phyloP scores from a whole-genome alignment of 2,113 vertebrate species.

The Marmota monax region DNA sequence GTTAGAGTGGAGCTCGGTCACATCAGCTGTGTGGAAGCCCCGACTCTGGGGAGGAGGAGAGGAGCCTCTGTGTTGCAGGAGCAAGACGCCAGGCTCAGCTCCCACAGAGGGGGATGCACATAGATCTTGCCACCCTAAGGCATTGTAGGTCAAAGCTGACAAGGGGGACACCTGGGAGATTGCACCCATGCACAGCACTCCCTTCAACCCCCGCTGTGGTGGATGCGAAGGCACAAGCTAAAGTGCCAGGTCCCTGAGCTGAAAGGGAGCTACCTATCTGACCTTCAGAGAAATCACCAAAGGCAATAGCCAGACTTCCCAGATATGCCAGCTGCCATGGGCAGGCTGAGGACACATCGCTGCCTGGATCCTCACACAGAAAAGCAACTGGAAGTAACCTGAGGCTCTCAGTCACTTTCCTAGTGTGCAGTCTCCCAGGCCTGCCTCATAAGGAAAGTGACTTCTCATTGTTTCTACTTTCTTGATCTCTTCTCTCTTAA shows the following conservation, averaged over 20 bases:
- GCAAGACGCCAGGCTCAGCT: background rate
- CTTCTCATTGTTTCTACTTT: background rate
- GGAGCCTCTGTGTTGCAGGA: background rate
- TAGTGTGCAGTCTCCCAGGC: background rate
- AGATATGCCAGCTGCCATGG: background rate
- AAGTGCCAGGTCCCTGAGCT: background rate
- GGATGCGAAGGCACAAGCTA: background rate
- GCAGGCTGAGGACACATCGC: background rate
- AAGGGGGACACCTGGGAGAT: background rate
- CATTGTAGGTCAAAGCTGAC: background rate
- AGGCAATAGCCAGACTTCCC: background rate
- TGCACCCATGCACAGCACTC: background rate
- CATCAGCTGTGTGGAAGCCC: background rate
- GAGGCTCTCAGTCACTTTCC: background rate
- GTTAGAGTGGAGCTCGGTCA: background rate
- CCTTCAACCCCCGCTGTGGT: background rate
- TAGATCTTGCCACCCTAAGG: background rate
- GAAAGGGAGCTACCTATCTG: background rate
- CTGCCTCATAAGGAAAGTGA: background rate
- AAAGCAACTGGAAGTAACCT: background rate
- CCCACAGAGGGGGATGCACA: background rate
- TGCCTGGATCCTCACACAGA: background rate
- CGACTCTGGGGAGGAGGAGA: background rate
- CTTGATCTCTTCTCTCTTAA: background rate
- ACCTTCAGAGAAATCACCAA: background rate